A percentile compares a stretch with the other conserved stretches of the same genome.
Conservation (phyloP, 1,140 invertebrate species). For the Bombus turneri region DNA sequence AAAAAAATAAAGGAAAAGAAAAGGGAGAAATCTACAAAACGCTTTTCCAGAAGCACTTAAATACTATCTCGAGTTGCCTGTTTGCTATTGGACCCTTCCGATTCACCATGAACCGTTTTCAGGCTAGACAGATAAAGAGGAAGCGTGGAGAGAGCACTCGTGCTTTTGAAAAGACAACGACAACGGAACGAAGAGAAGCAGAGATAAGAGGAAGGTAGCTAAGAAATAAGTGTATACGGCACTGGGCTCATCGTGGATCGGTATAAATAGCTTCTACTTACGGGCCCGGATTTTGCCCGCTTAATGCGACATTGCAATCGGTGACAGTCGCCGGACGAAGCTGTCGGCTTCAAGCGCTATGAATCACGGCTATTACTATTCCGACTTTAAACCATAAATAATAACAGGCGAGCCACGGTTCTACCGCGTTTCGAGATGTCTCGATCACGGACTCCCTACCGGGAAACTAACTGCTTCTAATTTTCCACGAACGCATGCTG, state of each 20-base stretch:
- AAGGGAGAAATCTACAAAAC: neutral
- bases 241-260: constrained; percentile 34
- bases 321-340: constrained; percentile 57
- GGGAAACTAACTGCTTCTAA: constrained; percentile 36
- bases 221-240: constrained; percentile 39
- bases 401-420: constrained; percentile 9
- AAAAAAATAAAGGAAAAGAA: neutral
- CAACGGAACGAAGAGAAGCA: neutral
- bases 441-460: constrained; percentile 24
- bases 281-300: constrained; percentile 50
- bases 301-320: constrained; percentile 64
- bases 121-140: neutral
- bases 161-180: neutral
- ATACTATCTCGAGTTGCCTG: neutral
- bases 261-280: constrained; percentile 65
- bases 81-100: neutral
- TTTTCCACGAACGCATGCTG: constrained; percentile 27
- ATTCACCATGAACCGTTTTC: neutral
- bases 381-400: constrained; percentile 46
- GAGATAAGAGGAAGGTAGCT: constrained; percentile 22
- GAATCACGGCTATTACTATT: constrained; percentile 63
- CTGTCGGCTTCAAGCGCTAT: constrained; percentile 47
- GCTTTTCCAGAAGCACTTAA: constrained; percentile 2
- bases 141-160: neutral
- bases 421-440: constrained; percentile 30